phyloP scores from a whole-genome alignment of 2,797 vertebrate genomes.

The Hapalemur alaotrensis region DNA sequence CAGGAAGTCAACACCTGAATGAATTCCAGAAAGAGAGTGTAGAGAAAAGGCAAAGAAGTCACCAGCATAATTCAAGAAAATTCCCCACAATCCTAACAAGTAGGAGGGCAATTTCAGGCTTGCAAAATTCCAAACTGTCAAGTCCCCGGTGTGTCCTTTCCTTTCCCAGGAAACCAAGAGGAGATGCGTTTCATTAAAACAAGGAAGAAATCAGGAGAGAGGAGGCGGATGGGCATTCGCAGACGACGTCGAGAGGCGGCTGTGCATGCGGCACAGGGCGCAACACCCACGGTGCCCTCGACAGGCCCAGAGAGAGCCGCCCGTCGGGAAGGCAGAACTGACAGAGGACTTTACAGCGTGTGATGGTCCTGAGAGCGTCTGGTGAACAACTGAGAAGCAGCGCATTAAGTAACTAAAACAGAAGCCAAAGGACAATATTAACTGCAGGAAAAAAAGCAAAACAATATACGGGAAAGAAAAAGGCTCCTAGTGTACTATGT shows the following conservation, averaged over 20 bases:
- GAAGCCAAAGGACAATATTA: neutral
- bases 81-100: neutral
- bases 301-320: too few species aligned
- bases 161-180: neutral
- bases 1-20: neutral
- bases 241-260: neutral
- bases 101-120: neutral
- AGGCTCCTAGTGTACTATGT: neutral
- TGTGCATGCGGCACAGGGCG: too few species aligned
- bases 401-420: neutral
- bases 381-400: neutral
- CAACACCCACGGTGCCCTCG: accelerated
- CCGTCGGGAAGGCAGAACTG: neutral
- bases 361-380: neutral
- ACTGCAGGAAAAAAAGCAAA: neutral
- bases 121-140: neutral
- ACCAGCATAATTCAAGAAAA: neutral
- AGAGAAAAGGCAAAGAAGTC: neutral
- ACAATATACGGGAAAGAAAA: neutral
- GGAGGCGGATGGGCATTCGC: neutral
- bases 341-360: neutral
- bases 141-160: neutral
- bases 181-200: neutral
- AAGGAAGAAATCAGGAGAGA: neutral
- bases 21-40: neutral